These are phyloP conservation scores for Tipula helvola DNA, from an alignment of 2,888 invertebrate genomes.

Conservation along the genomic window DNA sequence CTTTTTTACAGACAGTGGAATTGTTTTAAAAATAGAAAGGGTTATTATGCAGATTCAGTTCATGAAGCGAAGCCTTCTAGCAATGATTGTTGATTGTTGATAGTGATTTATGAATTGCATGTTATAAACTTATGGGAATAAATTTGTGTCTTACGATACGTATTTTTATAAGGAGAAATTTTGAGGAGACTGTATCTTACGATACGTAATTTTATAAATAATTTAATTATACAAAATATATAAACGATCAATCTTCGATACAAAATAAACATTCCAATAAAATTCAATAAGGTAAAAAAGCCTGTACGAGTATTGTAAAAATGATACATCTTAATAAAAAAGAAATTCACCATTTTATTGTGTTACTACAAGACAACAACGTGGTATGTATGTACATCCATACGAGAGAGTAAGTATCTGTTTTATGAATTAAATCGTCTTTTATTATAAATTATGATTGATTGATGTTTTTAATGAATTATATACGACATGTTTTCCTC, in stretches of 20 bases:
- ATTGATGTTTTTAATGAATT: not conserved
- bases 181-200: no score
- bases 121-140: no score
- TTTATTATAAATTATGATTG: not conserved
- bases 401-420: no score
- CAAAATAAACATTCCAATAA: not conserved
- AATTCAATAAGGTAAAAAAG: not conserved
- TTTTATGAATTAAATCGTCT: not conserved
- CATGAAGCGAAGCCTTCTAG: no score
- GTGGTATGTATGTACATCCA: not conserved
- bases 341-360: not conserved
- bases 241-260: not conserved
- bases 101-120: no score
- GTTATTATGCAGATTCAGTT: no score
- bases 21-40: no score
- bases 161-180: no score
- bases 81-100: no score
- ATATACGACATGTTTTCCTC: not conserved
- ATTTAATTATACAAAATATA: not conserved
- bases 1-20: no score
- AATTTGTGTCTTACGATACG: no score
- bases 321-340: not conserved
- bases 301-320: not conserved
- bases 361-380: not conserved
- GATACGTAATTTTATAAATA: no score